Percentiles rank a stretch among this genome's conserved stretches.
phyloP scores from a whole-genome alignment of 2,888 invertebrate species.

The Tuberolachnus salignus region DNA sequence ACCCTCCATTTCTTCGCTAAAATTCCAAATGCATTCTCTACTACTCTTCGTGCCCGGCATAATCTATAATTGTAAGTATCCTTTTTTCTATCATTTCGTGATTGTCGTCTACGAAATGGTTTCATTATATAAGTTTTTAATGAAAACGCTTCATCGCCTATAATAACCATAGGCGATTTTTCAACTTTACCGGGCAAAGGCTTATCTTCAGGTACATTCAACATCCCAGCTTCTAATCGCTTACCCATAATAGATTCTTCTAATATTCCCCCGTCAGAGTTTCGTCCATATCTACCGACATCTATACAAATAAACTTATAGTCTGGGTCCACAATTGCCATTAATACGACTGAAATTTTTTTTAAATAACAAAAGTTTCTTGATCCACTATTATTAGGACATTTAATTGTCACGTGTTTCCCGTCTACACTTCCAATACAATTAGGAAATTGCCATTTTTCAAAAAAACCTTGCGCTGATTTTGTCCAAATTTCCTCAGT shows the following conservation, averaged over 20 bases:
- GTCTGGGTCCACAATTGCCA: constrained; percentile 1
- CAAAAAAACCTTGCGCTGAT: background rate
- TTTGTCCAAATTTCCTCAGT: background rate
- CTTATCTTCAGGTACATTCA: constrained; percentile 3
- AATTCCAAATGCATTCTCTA: constrained; percentile 25
- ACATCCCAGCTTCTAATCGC: background rate
- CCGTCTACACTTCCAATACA: constrained; percentile 1
- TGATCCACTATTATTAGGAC: constrained; percentile 14
- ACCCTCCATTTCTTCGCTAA: constrained; percentile 25
- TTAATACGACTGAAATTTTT: background rate
- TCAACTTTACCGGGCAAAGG: constrained; percentile 16
- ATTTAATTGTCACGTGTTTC: constrained; percentile 14
- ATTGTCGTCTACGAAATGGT: constrained; percentile 16
- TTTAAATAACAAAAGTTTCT: background rate
- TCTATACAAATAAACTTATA: constrained; percentile 15
- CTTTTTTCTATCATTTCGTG: constrained; percentile 3
- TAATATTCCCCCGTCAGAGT: background rate
- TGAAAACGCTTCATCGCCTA: constrained; percentile 23
- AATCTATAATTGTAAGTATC: constrained; percentile 25
- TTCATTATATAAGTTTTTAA: constrained; percentile 25
- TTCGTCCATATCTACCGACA: background rate
- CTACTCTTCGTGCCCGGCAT: constrained; percentile 13
- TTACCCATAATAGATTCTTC: background rate
- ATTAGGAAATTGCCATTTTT: constrained; percentile 16
- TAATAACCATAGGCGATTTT: constrained; percentile 19